phyloP scores from a whole-genome alignment of 2,888 invertebrate genomes.

The Elysia crispata region DNA sequence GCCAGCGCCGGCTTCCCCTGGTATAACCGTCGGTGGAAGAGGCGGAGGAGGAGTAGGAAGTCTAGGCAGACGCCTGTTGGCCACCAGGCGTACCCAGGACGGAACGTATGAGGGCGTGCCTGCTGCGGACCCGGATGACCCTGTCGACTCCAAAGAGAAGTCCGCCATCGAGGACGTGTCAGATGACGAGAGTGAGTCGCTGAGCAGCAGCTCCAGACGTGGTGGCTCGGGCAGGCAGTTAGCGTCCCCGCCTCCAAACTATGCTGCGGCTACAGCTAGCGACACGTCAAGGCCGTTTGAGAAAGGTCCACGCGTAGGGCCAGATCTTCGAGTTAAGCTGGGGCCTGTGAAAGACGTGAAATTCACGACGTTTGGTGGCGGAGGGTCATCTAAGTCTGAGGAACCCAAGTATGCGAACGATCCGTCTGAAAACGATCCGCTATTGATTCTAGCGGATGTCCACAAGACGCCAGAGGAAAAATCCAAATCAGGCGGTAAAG shows the following conservation, averaged over 20 bases:
- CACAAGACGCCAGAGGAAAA: constrained; percentile 47
- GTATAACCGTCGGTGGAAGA: constrained; percentile 28
- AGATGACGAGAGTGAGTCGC: neutral
- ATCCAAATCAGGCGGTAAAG: constrained; percentile 42
- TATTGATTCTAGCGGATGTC: constrained; percentile 53
- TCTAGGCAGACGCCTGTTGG: neutral
- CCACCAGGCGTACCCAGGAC: constrained; percentile 43
- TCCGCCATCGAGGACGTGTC: neutral
- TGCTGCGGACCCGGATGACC: constrained; percentile 38
- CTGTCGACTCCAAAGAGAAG: constrained; percentile 3
- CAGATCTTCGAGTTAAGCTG: neutral
- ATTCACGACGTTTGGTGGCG: neutral
- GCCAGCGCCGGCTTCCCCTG: constrained; percentile 12
- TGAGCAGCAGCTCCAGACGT: neutral
- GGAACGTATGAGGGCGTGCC: constrained; percentile 49
- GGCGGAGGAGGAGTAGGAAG: constrained; percentile 6
- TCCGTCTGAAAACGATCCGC: constrained; percentile 43
- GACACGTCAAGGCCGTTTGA: neutral
- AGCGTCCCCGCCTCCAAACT: too few species aligned
- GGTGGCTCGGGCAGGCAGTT: neutral
- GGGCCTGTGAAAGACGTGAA: too few species aligned
- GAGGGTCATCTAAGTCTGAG: neutral
- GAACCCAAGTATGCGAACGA: constrained; percentile 43
- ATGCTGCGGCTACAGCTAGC: neutral
- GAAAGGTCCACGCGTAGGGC: neutral